Base-by-base conservation (phyloP, 2,113 vertebrate species). In the Dicerorhinus sumatrensis region DNA sequence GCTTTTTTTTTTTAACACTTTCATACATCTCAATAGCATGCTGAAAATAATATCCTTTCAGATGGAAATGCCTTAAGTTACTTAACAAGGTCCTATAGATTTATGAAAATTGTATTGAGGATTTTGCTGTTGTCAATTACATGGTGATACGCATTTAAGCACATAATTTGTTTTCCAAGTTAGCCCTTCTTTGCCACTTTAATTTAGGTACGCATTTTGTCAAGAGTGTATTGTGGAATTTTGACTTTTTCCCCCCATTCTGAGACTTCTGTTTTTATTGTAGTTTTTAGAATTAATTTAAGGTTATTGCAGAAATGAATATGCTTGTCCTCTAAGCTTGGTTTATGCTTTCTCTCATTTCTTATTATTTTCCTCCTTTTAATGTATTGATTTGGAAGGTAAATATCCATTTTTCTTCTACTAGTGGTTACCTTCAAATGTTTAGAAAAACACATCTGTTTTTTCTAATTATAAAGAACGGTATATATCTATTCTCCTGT, bases 151-250 rank as follows among this genome's bases (percentile, higher is more conserved):
- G 23, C 73, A 75, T 67, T 87, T 39, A 83, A 83, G 29, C 0
- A 54, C 9, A 29, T 82, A 29, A 86, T 89, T 88, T 77, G 25
- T 93, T 96, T 91, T 89, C 25, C 25, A 96, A 79, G 79, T 96
- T 69, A 77, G 29, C 18, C 31, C 8, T 87, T 75, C n/a, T 89
- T 96, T 92, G 36, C 51, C 29, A 73, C 6, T 72, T 92, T 70
- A 89, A 46, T 94, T 94, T 76, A 93, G 27, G 10, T 48, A 77
- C 46, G 31, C 5, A 72, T 97, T 88, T 88, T 86, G 12, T 82
- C 9, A 72, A 25, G 11, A 88, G 17, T 25, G 2, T 46, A 94
- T n/a, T 56, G 14, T 42, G 51, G 14, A 36, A 96, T 83, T 88
- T 94, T 79, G 12, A 73, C 58, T 51, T 83, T 80, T 10, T 25